phyloP scores from a whole-genome alignment of 2,113 vertebrate genomes.

The Psilopogon haemacephalus region DNA sequence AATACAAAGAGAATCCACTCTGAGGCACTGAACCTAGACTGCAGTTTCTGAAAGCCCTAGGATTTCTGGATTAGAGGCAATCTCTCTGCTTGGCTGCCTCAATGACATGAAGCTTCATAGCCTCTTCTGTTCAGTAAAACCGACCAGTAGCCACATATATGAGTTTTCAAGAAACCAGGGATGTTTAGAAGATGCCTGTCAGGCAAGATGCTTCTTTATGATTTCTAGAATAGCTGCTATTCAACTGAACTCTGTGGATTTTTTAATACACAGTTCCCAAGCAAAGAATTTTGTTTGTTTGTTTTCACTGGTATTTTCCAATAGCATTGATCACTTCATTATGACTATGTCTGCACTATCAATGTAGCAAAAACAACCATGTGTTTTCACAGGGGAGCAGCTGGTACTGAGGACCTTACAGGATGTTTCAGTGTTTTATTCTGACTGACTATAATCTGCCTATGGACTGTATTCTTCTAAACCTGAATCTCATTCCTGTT shows the following conservation, averaged over 20 bases:
- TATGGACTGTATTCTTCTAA: neutral
- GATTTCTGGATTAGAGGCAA: slow-evolving; percentile 65
- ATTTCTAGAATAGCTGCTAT: neutral
- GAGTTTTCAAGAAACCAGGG: neutral
- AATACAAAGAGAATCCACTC: slow-evolving; percentile 30
- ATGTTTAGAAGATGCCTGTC: slow-evolving; percentile 20
- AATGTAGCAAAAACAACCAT: neutral
- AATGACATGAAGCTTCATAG: neutral
- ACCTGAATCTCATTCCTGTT: neutral
- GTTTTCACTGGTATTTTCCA: neutral
- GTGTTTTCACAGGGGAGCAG: neutral
- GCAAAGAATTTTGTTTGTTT: neutral
- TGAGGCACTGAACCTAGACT: neutral
- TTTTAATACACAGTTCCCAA: neutral
- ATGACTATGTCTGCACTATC: neutral
- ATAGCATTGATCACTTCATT: fast-evolving
- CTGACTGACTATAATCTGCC: neutral
- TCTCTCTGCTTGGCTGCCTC: slow-evolving; percentile 44
- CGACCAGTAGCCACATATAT: neutral
- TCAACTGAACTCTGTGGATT: neutral
- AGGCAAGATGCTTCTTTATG: neutral
- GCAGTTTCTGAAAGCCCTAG: slow-evolving; percentile 26
- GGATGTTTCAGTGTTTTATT: neutral
- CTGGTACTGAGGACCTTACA: neutral
- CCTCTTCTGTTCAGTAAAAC: slow-evolving; percentile 10